These are phyloP conservation scores for fruit fly (Drosophila melanogaster) DNA, from an alignment of 1,140 invertebrate genomes.

Conservation along the genomic window Release_6_plus_ISO1_MT NT_033779.5:7246501-7247000, in stretches of 20 bases:
- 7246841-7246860: not conserved
- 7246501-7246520: not conserved
- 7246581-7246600: too few relatives aligned
- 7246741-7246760: constrained; percentile 15
- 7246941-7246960: constrained; percentile 33
- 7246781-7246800: constrained; percentile 1
- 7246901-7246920: constrained; percentile 25
- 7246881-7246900: not conserved
- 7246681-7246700: constrained; percentile 11
- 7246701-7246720: constrained; percentile 30
- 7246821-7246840: constrained; percentile 3
- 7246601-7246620: too few relatives aligned
- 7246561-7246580: too few relatives aligned
- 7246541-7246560: too few relatives aligned
- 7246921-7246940: constrained; percentile 15
- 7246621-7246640: too few relatives aligned
- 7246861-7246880: not conserved
- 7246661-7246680: not conserved
- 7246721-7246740: constrained; percentile 45
- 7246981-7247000: constrained; percentile 32
- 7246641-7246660: not conserved
- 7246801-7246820: not conserved
- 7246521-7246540: too few relatives aligned
- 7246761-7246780: not conserved
- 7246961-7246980: constrained; percentile 12